These are phyloP conservation scores for Cerastis leucographa DNA, from an alignment of 2,888 invertebrate genomes.

Conservation along the genomic window DNA sequence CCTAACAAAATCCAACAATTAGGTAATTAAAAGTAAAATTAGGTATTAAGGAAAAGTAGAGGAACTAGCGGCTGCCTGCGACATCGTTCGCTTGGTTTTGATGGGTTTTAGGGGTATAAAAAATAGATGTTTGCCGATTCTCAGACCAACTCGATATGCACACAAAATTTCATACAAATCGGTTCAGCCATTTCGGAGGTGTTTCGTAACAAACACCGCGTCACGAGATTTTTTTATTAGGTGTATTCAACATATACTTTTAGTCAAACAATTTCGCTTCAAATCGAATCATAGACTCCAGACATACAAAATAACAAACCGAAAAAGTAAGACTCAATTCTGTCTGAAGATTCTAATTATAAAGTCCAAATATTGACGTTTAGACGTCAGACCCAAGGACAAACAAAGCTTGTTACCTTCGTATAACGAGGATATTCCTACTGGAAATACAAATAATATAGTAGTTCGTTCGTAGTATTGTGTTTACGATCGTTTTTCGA, in stretches of 20 bases:
- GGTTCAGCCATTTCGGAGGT: no score
- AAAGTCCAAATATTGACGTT: constrained; percentile 28
- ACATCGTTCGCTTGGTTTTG: no score
- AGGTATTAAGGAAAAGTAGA: no score
- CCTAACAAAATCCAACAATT: neutral
- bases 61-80: no score
- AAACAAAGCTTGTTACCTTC: constrained; percentile 36
- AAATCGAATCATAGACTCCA: neutral
- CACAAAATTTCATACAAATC: no score
- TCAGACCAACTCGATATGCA: no score
- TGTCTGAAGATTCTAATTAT: constrained; percentile 39
- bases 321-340: neutral
- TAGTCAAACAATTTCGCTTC: neutral
- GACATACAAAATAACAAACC: constrained; percentile 24
- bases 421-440: constrained; percentile 15
- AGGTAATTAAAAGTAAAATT: no score
- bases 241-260: neutral
- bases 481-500: constrained; percentile 47
- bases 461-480: constrained; percentile 28
- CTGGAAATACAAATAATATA: constrained; percentile 21
- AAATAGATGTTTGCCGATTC: no score
- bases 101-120: no score
- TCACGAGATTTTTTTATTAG: no score
- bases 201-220: no score
- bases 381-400: constrained; percentile 26